Conservation (phyloP, 2,888 invertebrate species). For the Tachina fera region DNA sequence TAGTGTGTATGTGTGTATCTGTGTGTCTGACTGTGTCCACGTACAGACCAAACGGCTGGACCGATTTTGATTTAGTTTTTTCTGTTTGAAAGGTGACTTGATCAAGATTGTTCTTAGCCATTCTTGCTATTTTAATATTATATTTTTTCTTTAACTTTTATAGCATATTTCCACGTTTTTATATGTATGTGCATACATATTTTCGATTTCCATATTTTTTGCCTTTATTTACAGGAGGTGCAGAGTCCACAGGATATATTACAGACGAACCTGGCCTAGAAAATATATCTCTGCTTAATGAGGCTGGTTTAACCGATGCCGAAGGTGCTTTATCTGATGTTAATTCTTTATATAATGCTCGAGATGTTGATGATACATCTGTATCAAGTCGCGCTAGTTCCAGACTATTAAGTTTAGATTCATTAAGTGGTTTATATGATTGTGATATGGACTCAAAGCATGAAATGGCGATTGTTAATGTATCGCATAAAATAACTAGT, state of each 20-base stretch:
- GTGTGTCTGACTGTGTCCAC: too few species aligned
- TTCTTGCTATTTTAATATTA: too few species aligned
- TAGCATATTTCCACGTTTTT: too few species aligned
- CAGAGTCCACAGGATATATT: slow-evolving; percentile 91
- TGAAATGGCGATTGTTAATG: slow-evolving; percentile 83
- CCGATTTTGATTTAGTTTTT: too few species aligned
- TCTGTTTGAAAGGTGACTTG: too few species aligned
- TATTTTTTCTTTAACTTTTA: too few species aligned
- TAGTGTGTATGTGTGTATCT: too few species aligned
- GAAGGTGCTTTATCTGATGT: slow-evolving; percentile 94
- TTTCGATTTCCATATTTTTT: too few species aligned
- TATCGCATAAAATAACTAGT: slow-evolving; percentile 83
- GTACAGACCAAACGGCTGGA: too few species aligned
- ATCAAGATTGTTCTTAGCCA: too few species aligned
- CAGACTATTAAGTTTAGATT: slow-evolving; percentile 90
- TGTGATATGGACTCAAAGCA: slow-evolving; percentile 84
- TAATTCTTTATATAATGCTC: slow-evolving; percentile 90
- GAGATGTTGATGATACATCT: slow-evolving; percentile 88
- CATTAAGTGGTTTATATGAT: slow-evolving; percentile 91
- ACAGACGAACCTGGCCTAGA: slow-evolving; percentile 94
- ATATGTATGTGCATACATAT: too few species aligned
- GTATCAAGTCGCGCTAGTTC: slow-evolving; percentile 93
- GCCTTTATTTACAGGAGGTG: slow-evolving; percentile 82
- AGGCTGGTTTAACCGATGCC: slow-evolving; percentile 93
- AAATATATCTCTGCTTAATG: slow-evolving; percentile 92